Conservation (phyloP, 2,888 invertebrate species). For the Selenia dentaria region DNA sequence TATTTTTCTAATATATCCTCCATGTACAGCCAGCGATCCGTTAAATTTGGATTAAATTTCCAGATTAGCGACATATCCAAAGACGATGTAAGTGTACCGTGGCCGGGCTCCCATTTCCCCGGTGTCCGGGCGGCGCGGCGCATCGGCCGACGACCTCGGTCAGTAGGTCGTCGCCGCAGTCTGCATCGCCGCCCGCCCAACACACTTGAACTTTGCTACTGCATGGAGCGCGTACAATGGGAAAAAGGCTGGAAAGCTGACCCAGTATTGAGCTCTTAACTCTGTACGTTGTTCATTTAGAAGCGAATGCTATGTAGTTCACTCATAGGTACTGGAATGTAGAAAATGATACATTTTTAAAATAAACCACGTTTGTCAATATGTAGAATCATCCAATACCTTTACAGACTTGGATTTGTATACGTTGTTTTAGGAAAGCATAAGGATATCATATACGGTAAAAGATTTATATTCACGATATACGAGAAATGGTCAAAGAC, state of each 20-base stretch:
- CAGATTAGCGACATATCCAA: neutral
- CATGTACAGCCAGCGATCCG: too few species aligned
- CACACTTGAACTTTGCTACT: constrained; percentile 70
- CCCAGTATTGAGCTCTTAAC: constrained; percentile 5
- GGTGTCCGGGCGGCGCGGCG: constrained; percentile 43
- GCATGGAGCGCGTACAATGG: constrained; percentile 23
- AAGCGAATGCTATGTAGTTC: neutral
- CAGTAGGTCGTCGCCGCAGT: constrained; percentile 70
- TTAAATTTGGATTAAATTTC: too few species aligned
- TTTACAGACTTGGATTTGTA: too few species aligned
- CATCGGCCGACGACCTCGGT: constrained; percentile 75
- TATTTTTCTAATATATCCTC: too few species aligned
- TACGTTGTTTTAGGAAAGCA: too few species aligned
- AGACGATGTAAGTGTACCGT: constrained; percentile 1
- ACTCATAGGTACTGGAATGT: too few species aligned
- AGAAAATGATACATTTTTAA: too few species aligned
- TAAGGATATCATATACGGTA: too few species aligned
- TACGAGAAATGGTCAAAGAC: too few species aligned
- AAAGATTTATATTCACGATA: too few species aligned
- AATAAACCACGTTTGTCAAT: too few species aligned
- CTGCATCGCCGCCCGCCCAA: constrained; percentile 41
- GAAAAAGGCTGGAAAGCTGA: constrained; percentile 3
- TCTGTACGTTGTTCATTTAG: neutral
- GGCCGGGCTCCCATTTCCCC: neutral
- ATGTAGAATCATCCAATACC: too few species aligned